These are phyloP conservation scores for Polypterus bichir DNA, from an alignment of 2,113 vertebrate genomes.

Conservation along the genomic window DNA sequence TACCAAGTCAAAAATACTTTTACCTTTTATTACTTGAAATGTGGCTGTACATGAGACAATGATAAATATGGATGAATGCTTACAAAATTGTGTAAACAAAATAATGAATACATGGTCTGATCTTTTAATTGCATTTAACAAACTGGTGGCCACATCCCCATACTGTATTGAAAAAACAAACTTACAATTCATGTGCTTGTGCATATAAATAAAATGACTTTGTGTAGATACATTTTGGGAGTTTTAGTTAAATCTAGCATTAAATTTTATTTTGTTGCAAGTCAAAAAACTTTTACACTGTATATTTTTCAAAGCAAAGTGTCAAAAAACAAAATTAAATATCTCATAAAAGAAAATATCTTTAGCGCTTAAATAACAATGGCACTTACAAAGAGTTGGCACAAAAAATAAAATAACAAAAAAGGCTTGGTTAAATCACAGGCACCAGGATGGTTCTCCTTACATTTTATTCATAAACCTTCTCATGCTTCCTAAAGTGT, in stretches of 20 bases:
- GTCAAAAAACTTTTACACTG: no score
- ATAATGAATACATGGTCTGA: slow-evolving; percentile 22
- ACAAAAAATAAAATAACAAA: slow-evolving; percentile 54
- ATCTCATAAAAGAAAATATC: slow-evolving; percentile 60
- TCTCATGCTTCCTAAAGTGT: no score
- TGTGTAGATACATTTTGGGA: no score
- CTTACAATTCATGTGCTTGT: slow-evolving; percentile 32
- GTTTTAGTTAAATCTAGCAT: no score
- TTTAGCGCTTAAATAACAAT: slow-evolving; percentile 57
- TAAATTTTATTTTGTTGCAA: no score
- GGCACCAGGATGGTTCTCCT: slow-evolving; percentile 62
- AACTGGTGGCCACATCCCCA: slow-evolving; percentile 36
- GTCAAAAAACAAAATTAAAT: slow-evolving; percentile 63
- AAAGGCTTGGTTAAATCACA: slow-evolving; percentile 61
- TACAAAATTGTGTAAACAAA: slow-evolving; percentile 61
- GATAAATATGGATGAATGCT: slow-evolving; percentile 48
- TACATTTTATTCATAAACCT: no score
- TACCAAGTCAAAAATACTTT: background rate
- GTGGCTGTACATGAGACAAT: slow-evolving; percentile 47
- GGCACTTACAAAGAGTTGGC: slow-evolving; percentile 70
- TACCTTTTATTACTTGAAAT: slow-evolving; percentile 53
- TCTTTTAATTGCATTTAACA: slow-evolving; percentile 20
- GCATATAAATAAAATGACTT: slow-evolving; percentile 8
- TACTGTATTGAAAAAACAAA: slow-evolving; percentile 46
- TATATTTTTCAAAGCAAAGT: slow-evolving; percentile 53